Conservation (phyloP, 2,888 invertebrate genomes). For the Caenorhabditis becei region DNA sequence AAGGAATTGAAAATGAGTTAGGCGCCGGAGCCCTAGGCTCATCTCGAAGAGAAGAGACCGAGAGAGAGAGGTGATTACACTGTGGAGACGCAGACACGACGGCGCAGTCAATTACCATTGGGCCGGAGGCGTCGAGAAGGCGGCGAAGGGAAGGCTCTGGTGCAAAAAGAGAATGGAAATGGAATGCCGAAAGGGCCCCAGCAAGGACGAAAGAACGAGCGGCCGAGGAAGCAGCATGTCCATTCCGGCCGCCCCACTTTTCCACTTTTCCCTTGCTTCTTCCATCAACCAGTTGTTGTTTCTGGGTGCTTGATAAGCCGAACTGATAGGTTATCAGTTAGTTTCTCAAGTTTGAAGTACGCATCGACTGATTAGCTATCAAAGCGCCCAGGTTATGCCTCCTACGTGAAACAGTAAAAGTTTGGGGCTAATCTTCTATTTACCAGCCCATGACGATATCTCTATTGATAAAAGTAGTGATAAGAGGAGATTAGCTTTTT, state of each 20-base stretch:
- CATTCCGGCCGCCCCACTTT: neutral
- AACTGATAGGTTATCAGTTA: no score
- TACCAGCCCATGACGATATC: no score
- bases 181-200: neutral
- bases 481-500: no score
- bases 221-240: neutral
- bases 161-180: slow-evolving; percentile 7
- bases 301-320: no score
- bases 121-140: slow-evolving; percentile 36
- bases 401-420: no score
- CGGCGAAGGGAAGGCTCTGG: no score
- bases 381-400: no score
- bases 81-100: slow-evolving; percentile 35
- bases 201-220: neutral
- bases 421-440: no score
- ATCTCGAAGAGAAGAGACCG: slow-evolving; percentile 23
- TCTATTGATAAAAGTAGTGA: no score
- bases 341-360: no score
- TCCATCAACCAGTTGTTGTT: no score
- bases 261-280: neutral
- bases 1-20: slow-evolving; percentile 58
- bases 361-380: no score
- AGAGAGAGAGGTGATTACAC: slow-evolving; percentile 43
- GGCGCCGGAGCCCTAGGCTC: slow-evolving; percentile 44
- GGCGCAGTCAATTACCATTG: slow-evolving; percentile 57